Base-by-base conservation (phyloP, 2,797 vertebrate genomes). In the Pachyuromys duprasi region DNA sequence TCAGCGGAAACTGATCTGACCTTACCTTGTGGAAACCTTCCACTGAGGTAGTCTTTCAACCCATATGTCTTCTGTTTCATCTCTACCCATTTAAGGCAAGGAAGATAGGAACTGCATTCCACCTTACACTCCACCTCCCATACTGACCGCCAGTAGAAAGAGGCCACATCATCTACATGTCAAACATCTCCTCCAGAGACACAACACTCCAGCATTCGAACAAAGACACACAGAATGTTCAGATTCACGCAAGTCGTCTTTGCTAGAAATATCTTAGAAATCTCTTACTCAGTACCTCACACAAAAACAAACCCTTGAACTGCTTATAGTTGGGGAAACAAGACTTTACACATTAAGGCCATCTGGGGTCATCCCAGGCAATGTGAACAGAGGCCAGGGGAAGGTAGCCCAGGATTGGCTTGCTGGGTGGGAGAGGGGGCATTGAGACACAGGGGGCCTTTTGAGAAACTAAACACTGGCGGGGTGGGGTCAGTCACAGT, bases 101-200 rank as follows among this genome's bases (percentile, higher is more conserved):
- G 53, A 53, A 9, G 22, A 1, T 0, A 57, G 39, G 67, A 53
- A 4, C 9, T 1, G 3, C 7, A 1, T 12, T 31, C 15, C 45
- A 1, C 42, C n/a, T 28, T 24, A 7, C 1, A 18, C 0, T 7
- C 4, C 0, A 7, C 12, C 3, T 57, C 42, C 17, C 0, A 9
- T 0, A 26, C 70, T 2, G 3, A 45, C 5, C 55, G 8, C 9
- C 12, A 33, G 62, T 1, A 7, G 45, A 28, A 53, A 79, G 0
- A 2, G 14, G 28, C 33, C 49, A 14, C 15, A 3, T 13, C 39
- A 0, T 28, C 18, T 0, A 2, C 0, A 24, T 24, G 86, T 70
- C 70, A 60, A 28, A 20, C 28, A 20, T 12, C 36, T 67, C 55
- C 42, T 67, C 45, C 11, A 4, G 45, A 7, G 75, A 5, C 31